Evolutionary conservation across 2,888 invertebrate species (phyloP).

Genomic region (Dione juno): DNA sequence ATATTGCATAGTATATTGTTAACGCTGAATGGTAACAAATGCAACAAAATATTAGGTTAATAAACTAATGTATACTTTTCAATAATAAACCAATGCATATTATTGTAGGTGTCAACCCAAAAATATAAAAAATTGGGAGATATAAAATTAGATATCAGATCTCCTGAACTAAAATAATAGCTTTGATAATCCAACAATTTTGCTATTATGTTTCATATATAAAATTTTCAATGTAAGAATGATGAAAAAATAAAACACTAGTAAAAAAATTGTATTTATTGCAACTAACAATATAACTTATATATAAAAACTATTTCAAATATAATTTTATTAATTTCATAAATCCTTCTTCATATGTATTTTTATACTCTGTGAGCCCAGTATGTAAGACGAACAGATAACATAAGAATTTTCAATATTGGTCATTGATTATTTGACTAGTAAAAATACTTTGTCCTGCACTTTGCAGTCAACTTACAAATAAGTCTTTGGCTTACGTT

Average conservation of each 20-base stretch:
- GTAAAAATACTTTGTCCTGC: neutral
- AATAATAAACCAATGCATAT: too few species aligned
- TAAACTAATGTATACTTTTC: too few species aligned
- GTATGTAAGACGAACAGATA: constrained; percentile 6
- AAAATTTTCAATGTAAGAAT: too few species aligned
- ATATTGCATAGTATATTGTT: neutral
- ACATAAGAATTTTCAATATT: neutral
- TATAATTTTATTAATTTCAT: neutral
- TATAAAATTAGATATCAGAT: neutral
- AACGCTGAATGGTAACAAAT: neutral
- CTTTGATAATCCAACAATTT: neutral
- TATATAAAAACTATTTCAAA: neutral
- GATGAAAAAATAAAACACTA: too few species aligned
- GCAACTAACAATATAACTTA: too few species aligned
- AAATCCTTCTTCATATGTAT: too few species aligned
- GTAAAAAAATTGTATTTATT: too few species aligned
- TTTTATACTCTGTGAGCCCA: constrained; percentile 11
- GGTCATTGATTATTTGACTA: constrained; percentile 17
- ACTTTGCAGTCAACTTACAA: constrained; percentile 9
- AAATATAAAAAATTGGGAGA: neutral
- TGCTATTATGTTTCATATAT: neutral
- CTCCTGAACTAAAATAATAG: constrained; percentile 9
- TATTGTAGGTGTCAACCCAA: neutral
- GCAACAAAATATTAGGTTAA: constrained; percentile 9
- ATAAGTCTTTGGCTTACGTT: neutral